Evolutionary conservation across 2,113 vertebrate species (phyloP).

Genomic region (Herpetotheres cachinnans): DNA sequence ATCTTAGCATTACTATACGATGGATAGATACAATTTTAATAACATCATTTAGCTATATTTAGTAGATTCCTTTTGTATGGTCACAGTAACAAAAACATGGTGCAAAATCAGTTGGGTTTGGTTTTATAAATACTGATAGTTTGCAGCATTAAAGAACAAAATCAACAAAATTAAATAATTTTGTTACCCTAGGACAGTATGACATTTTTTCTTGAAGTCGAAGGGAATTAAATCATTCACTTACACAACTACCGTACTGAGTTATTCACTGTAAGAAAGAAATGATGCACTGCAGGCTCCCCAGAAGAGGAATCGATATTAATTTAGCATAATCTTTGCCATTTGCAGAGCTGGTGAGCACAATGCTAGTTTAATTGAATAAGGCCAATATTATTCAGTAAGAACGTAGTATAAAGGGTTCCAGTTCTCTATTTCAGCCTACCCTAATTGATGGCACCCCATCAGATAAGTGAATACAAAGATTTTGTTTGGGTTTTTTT

Average conservation of each 20-base stretch:
- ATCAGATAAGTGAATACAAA: conserved; percentile 70
- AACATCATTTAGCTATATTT: conserved; percentile 50
- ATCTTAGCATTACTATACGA: conserved; percentile 38
- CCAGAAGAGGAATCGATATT: conserved; percentile 23
- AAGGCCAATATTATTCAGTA: conserved; percentile 57
- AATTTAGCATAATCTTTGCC: conserved; percentile 52
- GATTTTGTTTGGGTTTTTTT: conserved; percentile 22
- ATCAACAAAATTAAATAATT: conserved; percentile 40
- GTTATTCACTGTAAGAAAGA: conserved; percentile 52
- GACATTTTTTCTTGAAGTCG: conserved; percentile 19
- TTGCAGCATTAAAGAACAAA: conserved; percentile 75
- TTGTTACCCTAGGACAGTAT: conserved; percentile 44
- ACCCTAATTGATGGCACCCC: conserved; percentile 62
- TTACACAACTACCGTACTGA: conserved; percentile 50
- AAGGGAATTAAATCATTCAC: conserved; percentile 42
- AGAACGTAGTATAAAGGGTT: conserved; percentile 42
- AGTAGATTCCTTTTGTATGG: conserved; percentile 65
- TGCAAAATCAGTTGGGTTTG: conserved; percentile 73
- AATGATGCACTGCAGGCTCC: conserved; percentile 46
- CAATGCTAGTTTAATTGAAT: conserved; percentile 40
- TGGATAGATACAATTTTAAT: conserved; percentile 53
- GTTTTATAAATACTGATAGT: conserved; percentile 77
- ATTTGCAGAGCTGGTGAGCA: conserved; percentile 47
- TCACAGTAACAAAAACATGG: conserved; percentile 77
- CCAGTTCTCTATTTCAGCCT: conserved; percentile 56